Base-by-base conservation (phyloP, 2,797 vertebrate species). In the Scomberomorus guttatus region DNA sequence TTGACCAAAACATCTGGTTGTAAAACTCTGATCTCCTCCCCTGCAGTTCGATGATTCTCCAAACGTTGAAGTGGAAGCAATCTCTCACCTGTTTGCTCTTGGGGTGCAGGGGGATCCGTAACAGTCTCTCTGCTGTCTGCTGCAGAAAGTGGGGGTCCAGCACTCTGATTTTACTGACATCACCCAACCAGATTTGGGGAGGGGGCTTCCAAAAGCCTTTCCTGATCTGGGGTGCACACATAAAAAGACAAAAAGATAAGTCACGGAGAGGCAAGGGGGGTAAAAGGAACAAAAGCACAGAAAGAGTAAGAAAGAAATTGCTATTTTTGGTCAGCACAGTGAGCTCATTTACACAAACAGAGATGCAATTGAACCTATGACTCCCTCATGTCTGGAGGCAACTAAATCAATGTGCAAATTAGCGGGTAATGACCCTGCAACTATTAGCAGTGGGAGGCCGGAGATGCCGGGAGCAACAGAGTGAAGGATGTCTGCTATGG, bases 171-270 rank as follows among this genome's bases (percentile, higher is more conserved):
- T 95, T 97, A 84, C 91, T 91, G 0, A 93, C 84, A 18, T 95
- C 88, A 34, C 96, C 98, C 0, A 97, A 91, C 98, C 97, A 99
- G 89, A 98, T 96, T 85, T 97, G 88, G 0, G 98, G 97, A 9
- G 98, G 97, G 62, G 95, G 96, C 57, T 96, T 99, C 98, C 98
- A 99, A 90, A 99, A 99, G 37, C 98, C 98, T 76, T 97, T 97
- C 32, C 91, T 95, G 11, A 96, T 93, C 98, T 96, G 76, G 27
- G 69, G 60, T 22, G 54, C 4, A 77, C n/a, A 80, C 8, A 81
- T 5, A 55, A 58, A 78, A 5, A 62, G 14, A 44, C 15, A 50
- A 50, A 6, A 22, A 22, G 50, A 83, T 72, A 57, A 76, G 55
- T 66, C 8, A 7, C 29, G 11, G 24, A 48, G 15, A 44, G 25